Evolutionary conservation across 2,888 invertebrate species (phyloP).

Genomic region (Pomacea canaliculata): DNA sequence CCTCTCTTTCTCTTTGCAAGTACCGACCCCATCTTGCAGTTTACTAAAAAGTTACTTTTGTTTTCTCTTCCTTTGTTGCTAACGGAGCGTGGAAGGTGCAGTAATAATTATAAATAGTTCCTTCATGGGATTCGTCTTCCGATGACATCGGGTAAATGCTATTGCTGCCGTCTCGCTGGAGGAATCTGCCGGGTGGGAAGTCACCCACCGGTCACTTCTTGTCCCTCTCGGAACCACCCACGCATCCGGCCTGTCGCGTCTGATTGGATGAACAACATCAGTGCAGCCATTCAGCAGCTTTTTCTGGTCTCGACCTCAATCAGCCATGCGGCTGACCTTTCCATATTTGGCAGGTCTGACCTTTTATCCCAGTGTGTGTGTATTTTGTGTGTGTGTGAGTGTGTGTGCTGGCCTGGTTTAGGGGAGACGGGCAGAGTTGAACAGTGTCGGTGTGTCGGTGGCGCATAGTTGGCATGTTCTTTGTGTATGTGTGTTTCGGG

Average conservation of each 20-base stretch:
- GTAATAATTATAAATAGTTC: too few relatives aligned
- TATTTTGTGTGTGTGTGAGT: constrained; percentile 23
- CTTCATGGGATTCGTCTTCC: too few relatives aligned
- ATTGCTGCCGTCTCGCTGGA: too few relatives aligned
- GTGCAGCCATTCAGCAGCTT: constrained; percentile 7
- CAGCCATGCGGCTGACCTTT: constrained; percentile 28
- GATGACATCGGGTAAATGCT: too few relatives aligned
- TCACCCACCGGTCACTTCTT: too few relatives aligned
- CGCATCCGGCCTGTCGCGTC: constrained; percentile 4
- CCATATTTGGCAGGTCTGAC: constrained; percentile 32
- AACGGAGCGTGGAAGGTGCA: too few relatives aligned
- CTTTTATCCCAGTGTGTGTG: constrained; percentile 30
- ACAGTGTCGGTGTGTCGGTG: constrained; percentile 13
- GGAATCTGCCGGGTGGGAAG: too few relatives aligned
- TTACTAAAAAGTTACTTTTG: too few relatives aligned
- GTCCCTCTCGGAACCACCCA: constrained; percentile 6
- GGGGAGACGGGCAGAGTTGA: neutral
- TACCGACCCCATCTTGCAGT: too few relatives aligned
- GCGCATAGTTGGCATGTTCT: constrained; percentile 1
- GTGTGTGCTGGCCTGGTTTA: constrained; percentile 9
- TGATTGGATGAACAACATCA: constrained; percentile 2
- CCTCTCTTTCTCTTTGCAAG: too few relatives aligned
- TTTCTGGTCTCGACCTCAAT: neutral
- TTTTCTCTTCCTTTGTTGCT: too few relatives aligned
- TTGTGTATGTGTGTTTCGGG: constrained; percentile 17